Evolutionary conservation across 92 coral and sea anemone genomes (phyloP).

Genomic region (Virgularia gustaviana): DNA sequence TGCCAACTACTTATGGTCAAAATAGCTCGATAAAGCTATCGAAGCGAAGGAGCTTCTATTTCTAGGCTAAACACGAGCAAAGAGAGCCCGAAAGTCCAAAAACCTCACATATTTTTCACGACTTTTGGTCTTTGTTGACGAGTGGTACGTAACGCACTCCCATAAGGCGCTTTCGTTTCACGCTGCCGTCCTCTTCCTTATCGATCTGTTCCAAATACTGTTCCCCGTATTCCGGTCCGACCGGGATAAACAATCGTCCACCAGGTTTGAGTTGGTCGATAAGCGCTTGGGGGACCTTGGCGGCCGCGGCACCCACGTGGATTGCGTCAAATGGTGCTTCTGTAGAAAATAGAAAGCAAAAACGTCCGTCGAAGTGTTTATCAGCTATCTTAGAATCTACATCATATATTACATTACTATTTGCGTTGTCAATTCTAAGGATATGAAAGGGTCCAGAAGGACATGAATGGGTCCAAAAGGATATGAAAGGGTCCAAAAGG

Average conservation of each 20-base stretch:
- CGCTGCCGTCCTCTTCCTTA: conserved; percentile 70
- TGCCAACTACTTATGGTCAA: no score
- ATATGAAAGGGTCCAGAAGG: no score
- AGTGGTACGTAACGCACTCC: conserved; percentile 96
- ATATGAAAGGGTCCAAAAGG: no score
- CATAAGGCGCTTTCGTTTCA: conserved; percentile 74
- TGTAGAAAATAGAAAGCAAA: conserved; percentile 6
- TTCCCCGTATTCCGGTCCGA: conserved; percentile 83
- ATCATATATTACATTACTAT: no score
- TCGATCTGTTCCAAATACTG: conserved; percentile 97
- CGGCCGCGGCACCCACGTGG: conserved; percentile 98
- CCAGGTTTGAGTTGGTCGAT: conserved; percentile 86
- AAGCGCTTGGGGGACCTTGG: conserved; percentile 86
- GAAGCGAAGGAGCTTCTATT: no score
- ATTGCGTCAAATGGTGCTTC: conserved; percentile 96
- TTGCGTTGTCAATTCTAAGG: no score
- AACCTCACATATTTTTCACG: not conserved
- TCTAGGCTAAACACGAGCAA: no score
- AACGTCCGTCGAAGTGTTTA: not conserved
- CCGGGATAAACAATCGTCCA: conserved; percentile 88
- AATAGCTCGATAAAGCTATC: no score
- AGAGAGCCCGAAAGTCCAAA: no score
- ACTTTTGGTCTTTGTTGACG: conserved; percentile 68
- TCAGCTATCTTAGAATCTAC: no score
- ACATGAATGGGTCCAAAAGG: no score